phyloP scores from a whole-genome alignment of 2,797 vertebrate species.

The Lophius americanus region DNA sequence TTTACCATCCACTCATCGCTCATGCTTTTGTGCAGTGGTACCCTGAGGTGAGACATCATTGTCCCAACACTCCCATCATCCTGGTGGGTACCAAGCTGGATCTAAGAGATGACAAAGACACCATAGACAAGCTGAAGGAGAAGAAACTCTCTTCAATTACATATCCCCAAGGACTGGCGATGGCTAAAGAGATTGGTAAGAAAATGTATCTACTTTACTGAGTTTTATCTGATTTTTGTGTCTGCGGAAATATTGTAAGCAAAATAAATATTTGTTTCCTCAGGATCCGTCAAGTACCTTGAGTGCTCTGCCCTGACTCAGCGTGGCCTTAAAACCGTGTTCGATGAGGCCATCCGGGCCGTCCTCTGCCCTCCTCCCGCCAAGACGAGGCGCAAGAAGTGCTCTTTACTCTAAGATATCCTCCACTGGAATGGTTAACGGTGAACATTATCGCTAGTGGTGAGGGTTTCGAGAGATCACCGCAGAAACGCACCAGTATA shows the following conservation, averaged over 20 bases:
- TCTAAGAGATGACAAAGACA: constrained; percentile 96
- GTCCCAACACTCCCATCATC: constrained; percentile 97
- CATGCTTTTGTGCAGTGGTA: constrained; percentile 86
- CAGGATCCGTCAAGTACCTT: constrained; percentile 96
- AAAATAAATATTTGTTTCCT: neutral
- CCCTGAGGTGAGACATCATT: constrained; percentile 96
- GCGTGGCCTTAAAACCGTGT: constrained; percentile 98
- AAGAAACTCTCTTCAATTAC: constrained; percentile 97
- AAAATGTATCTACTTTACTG: neutral
- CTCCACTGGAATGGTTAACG: constrained; percentile 52
- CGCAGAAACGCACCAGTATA: constrained; percentile 66
- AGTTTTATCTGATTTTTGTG: neutral
- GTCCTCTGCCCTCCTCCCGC: constrained; percentile 95
- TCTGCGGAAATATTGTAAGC: neutral
- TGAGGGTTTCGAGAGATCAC: constrained; percentile 53
- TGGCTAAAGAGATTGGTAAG: constrained; percentile 98
- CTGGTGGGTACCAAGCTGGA: constrained; percentile 97
- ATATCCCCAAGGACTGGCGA: constrained; percentile 95
- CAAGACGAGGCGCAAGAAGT: constrained; percentile 93
- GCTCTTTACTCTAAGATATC: constrained; percentile 87
- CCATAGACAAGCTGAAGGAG: constrained; percentile 95
- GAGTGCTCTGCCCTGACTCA: constrained; percentile 98
- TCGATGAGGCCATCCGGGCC: constrained; percentile 97
- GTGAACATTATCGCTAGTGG: constrained; percentile 59
- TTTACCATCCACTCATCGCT: neutral